Percentiles rank a stretch among this genome's conserved stretches.
phyloP scores from a whole-genome alignment of 2,113 vertebrate species.

The Barbus barbus region DNA sequence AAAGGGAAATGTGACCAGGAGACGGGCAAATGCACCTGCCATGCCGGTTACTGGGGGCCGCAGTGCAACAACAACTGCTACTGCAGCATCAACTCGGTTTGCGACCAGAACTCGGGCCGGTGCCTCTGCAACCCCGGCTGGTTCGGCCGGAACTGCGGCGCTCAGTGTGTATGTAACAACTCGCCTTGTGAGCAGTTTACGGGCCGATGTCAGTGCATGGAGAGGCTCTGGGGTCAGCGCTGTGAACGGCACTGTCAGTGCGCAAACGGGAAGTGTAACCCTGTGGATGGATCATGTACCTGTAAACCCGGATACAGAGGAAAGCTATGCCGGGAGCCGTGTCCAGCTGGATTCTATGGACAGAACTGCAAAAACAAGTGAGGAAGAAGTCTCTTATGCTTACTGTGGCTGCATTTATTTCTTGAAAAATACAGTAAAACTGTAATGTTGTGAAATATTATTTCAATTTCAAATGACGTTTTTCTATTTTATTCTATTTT shows the following conservation, averaged over 20 bases:
- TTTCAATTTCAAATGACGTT: too few relatives aligned
- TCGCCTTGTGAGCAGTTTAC: constrained; percentile 94
- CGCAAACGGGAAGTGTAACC: constrained; percentile 91
- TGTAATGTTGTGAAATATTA: neutral
- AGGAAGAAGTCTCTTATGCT: neutral
- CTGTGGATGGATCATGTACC: constrained; percentile 88
- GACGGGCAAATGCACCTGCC: constrained; percentile 90
- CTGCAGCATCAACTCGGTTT: constrained; percentile 92
- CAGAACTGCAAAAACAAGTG: constrained; percentile 90
- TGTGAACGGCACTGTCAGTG: constrained; percentile 96
- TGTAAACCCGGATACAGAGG: constrained; percentile 94
- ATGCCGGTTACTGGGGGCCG: constrained; percentile 88
- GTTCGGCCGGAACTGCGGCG: constrained; percentile 90
- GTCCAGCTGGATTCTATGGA: constrained; percentile 93
- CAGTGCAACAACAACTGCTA: constrained; percentile 93
- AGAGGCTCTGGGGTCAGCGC: constrained; percentile 85
- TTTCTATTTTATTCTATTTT: too few relatives aligned
- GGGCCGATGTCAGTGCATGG: constrained; percentile 90
- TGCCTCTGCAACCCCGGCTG: constrained; percentile 91
- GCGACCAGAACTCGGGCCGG: constrained; percentile 85
- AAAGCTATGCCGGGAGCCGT: constrained; percentile 92
- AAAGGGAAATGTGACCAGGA: constrained; percentile 93
- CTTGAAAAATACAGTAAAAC: too few relatives aligned
- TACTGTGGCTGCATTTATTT: neutral
- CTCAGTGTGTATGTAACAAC: constrained; percentile 88